Conservation (phyloP, 2,797 vertebrate genomes). For the Gila robusta region DNA sequence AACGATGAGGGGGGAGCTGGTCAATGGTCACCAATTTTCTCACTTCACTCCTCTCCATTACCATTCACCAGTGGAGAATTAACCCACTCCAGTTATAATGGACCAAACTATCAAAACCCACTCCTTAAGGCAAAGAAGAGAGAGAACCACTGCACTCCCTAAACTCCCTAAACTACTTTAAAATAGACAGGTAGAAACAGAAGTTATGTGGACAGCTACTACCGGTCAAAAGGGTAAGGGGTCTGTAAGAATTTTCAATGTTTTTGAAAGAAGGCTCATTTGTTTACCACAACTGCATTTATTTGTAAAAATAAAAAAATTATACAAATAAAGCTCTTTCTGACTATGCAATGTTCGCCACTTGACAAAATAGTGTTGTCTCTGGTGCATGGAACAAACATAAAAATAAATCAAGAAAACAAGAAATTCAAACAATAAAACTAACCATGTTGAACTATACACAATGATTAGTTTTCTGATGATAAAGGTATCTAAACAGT, state of each 20-base stretch:
- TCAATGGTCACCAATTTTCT: slow-evolving; percentile 15
- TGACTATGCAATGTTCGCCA: too few species aligned
- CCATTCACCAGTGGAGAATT: slow-evolving; percentile 12
- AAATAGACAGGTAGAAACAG: not conserved
- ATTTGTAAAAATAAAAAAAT: too few species aligned
- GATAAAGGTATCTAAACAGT: too few species aligned
- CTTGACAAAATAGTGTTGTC: too few species aligned
- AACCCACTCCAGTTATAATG: slow-evolving; percentile 21
- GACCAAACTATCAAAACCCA: slow-evolving; percentile 8
- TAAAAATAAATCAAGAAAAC: too few species aligned
- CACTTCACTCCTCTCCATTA: slow-evolving; percentile 18
- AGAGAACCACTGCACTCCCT: not conserved
- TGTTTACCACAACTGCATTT: not conserved
- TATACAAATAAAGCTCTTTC: too few species aligned
- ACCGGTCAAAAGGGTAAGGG: too few species aligned
- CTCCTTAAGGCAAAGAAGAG: slow-evolving; percentile 2
- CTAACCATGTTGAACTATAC: too few species aligned
- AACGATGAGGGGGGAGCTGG: slow-evolving; percentile 15
- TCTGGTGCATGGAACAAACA: too few species aligned
- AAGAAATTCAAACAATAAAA: too few species aligned
- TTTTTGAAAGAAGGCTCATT: not conserved
- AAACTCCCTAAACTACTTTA: not conserved
- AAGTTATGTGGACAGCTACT: not conserved
- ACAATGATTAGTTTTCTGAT: too few species aligned
- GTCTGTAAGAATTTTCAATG: not conserved